phyloP scores from a whole-genome alignment of 2,797 vertebrate genomes.

The Danio aesculapii region DNA sequence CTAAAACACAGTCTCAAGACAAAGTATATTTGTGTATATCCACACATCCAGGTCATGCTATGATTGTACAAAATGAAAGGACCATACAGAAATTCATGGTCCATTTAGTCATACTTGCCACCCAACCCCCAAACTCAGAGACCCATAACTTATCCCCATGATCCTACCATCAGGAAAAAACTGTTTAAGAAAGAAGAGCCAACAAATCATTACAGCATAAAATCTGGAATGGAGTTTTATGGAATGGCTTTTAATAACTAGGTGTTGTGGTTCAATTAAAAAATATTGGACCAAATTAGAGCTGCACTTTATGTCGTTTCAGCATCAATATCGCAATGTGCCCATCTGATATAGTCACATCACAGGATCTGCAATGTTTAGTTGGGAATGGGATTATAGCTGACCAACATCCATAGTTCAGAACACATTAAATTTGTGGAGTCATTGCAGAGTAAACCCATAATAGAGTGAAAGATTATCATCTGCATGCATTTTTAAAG shows the following conservation, averaged over 20 bases:
- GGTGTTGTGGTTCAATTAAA: too few relatives aligned
- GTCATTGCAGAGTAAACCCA: too few relatives aligned
- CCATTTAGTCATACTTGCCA: constrained; percentile 63
- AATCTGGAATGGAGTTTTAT: constrained; percentile 65
- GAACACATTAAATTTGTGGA: too few relatives aligned
- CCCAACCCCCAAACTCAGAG: constrained; percentile 72
- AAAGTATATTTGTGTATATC: background rate
- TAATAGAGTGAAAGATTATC: too few relatives aligned
- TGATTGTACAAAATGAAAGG: constrained; percentile 20
- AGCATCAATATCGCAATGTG: too few relatives aligned
- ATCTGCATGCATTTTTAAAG: too few relatives aligned
- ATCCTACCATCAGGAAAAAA: constrained; percentile 78
- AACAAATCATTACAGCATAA: constrained; percentile 65
- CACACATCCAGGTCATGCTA: background rate
- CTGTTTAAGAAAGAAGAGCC: constrained; percentile 81
- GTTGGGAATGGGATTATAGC: too few relatives aligned
- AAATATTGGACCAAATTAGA: too few relatives aligned
- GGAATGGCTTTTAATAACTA: constrained; percentile 28
- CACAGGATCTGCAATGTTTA: too few relatives aligned
- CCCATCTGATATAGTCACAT: too few relatives aligned
- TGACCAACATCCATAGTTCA: too few relatives aligned
- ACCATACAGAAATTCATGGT: constrained; percentile 61
- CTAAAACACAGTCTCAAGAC: background rate
- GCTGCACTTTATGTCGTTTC: too few relatives aligned
- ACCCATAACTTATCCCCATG: constrained; percentile 75